Conservation (phyloP, 2,113 vertebrate species). For the Mustela nigripes region DNA sequence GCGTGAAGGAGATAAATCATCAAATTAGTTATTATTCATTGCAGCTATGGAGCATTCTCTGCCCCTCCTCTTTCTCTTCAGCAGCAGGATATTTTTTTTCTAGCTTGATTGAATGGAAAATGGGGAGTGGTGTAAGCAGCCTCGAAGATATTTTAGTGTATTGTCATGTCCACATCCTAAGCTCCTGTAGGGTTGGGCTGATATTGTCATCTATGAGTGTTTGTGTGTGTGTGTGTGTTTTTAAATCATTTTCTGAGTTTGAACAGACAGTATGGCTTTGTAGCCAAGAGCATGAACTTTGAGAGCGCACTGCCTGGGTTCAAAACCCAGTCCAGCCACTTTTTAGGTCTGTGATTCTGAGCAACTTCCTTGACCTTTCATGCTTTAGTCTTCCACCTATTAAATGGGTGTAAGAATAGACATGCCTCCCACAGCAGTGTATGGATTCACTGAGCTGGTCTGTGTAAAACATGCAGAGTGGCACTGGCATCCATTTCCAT, state of each 20-base stretch:
- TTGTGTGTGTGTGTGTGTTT: not conserved
- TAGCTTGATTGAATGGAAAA: slow-evolving; percentile 50
- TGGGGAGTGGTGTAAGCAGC: not conserved
- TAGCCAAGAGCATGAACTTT: not conserved
- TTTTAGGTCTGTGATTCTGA: not conserved
- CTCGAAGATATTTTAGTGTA: not conserved
- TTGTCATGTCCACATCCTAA: not conserved
- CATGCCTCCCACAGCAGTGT: not conserved
- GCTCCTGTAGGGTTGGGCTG: not conserved
- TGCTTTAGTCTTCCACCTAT: not conserved
- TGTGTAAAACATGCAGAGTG: not conserved
- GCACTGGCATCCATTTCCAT: not conserved
- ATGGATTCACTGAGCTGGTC: not conserved
- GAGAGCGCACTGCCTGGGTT: not conserved
- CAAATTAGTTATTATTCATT: slow-evolving; percentile 66
- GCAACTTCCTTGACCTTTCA: slow-evolving; percentile 5
- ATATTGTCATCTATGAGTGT: not conserved
- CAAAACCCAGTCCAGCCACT: not conserved
- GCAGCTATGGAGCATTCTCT: slow-evolving; percentile 36
- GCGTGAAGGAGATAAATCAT: slow-evolving; percentile 71
- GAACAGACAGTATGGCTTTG: not conserved
- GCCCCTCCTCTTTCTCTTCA: slow-evolving; percentile 44
- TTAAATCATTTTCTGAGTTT: not conserved
- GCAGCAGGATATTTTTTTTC: not conserved
- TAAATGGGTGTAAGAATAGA: not conserved